Evolutionary conservation across 2,888 invertebrate species (phyloP).

Genomic region (Diaphora mendica): DNA sequence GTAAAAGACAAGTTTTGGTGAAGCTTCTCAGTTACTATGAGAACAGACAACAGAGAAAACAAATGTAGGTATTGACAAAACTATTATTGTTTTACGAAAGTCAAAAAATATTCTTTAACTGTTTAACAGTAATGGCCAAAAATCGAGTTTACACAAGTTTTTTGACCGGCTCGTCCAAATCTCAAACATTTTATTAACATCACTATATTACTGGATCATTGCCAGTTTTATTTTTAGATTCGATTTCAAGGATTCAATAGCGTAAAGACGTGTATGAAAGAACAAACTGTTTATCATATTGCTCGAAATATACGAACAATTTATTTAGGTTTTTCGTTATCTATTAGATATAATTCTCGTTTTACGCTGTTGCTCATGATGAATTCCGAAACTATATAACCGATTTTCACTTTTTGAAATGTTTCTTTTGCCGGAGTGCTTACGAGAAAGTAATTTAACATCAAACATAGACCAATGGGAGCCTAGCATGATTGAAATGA

Average conservation of each 20-base stretch:
- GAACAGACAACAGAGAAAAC: neutral
- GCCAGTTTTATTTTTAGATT: slow-evolving; percentile 63
- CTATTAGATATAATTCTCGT: too few species aligned
- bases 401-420: too few species aligned
- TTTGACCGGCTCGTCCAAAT: slow-evolving; percentile 58
- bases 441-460: too few species aligned
- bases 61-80: neutral
- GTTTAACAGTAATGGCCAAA: slow-evolving; percentile 11
- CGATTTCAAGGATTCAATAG: slow-evolving; percentile 65
- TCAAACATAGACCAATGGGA: too few species aligned
- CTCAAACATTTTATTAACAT: slow-evolving; percentile 65
- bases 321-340: slow-evolving; percentile 16
- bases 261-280: slow-evolving; percentile 53
- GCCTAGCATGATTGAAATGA: too few species aligned
- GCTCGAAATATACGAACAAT: slow-evolving; percentile 23
- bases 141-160: slow-evolving; percentile 49
- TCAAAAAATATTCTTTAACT: neutral
- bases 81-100: neutral
- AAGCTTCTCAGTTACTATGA: neutral
- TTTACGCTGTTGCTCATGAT: too few species aligned
- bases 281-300: slow-evolving; percentile 37
- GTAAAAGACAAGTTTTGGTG: slow-evolving; percentile 1
- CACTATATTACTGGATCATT: slow-evolving; percentile 56
- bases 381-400: too few species aligned
- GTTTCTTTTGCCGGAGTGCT: too few species aligned